Conservation (phyloP, 1,140 invertebrate genomes). For the Sitodiplosis mosellana region DNA sequence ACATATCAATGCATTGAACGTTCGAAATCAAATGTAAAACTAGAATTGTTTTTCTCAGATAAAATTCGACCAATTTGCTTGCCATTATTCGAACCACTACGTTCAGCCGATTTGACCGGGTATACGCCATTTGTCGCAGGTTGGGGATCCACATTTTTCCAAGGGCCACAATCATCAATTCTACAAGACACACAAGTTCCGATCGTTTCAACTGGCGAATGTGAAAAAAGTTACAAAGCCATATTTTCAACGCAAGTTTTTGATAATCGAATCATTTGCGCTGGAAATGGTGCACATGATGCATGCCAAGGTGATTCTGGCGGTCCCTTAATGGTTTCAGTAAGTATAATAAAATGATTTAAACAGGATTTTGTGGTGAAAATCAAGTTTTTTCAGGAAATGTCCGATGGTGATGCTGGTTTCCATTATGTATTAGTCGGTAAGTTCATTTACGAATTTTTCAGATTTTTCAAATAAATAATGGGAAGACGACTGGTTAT, state of each 20-base stretch:
- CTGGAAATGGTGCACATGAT: conserved; percentile 40
- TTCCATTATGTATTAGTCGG: conserved; percentile 31
- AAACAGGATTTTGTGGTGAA: not conserved
- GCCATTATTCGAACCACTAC: conserved; percentile 30
- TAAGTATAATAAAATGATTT: not conserved
- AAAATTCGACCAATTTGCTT: conserved; percentile 51
- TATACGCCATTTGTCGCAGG: conserved; percentile 36
- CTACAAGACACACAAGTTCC: conserved; percentile 47
- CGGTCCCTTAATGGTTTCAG: conserved; percentile 36
- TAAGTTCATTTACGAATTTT: too few species aligned
- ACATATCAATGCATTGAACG: conserved; percentile 10
- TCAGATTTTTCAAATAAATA: too few species aligned
- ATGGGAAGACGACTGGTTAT: too few species aligned
- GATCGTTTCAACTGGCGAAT: conserved; percentile 40
- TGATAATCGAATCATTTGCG: conserved; percentile 27
- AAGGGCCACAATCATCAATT: conserved; percentile 37
- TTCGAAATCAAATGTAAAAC: not conserved
- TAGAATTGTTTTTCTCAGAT: conserved; percentile 24
- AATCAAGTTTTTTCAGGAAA: not conserved
- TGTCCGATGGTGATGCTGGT: conserved; percentile 4
- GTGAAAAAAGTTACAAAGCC: conserved; percentile 37
- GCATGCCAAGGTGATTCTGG: conserved; percentile 77
- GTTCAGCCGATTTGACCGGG: conserved; percentile 25
- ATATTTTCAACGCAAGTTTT: conserved; percentile 35
- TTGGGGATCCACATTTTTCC: conserved; percentile 17